Percentiles rank a stretch among this genome's conserved stretches.
Evolutionary conservation across 2,888 invertebrate species (phyloP).

Genomic region (Galeopsomyia nigrocyanea): DNA sequence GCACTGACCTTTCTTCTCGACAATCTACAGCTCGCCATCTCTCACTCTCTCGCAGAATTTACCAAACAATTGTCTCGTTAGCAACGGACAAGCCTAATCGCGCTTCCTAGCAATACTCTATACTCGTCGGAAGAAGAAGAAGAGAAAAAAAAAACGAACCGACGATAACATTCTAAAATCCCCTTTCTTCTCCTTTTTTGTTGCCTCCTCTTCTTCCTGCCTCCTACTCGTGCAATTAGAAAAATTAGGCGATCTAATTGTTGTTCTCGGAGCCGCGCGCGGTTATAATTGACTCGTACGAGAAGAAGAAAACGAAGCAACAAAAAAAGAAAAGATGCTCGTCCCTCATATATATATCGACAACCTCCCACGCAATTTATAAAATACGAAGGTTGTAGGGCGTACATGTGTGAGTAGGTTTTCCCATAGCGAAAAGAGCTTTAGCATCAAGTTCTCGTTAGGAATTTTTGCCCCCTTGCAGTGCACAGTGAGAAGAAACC

Average conservation of each 20-base stretch:
- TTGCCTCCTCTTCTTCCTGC: constrained; percentile 1
- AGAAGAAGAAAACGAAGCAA: not conserved
- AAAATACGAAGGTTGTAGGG: too few relatives aligned
- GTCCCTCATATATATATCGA: too few relatives aligned
- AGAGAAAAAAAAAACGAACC: too few relatives aligned
- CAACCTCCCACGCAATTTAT: too few relatives aligned
- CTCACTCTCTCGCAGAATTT: constrained; percentile 20
- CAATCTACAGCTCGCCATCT: not conserved
- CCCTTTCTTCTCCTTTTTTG: constrained; percentile 27
- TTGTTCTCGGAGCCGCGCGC: constrained; percentile 1
- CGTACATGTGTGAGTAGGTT: too few relatives aligned
- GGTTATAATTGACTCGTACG: not conserved
- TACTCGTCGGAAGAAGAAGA: not conserved
- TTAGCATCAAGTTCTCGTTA: constrained; percentile 57
- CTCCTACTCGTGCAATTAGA: not conserved
- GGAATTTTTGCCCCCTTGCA: constrained; percentile 47
- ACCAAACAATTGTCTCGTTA: constrained; percentile 46
- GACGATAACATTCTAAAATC: constrained; percentile 11
- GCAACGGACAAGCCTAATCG: constrained; percentile 39
- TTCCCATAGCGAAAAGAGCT: not conserved
- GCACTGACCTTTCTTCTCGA: constrained; percentile 20
- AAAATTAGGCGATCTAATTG: not conserved
- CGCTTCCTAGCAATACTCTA: not conserved
- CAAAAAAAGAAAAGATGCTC: not conserved
- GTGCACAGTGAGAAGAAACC: constrained; percentile 46